Evolutionary conservation across 2,888 invertebrate genomes (phyloP).

Genomic region (Tinea pellionella): DNA sequence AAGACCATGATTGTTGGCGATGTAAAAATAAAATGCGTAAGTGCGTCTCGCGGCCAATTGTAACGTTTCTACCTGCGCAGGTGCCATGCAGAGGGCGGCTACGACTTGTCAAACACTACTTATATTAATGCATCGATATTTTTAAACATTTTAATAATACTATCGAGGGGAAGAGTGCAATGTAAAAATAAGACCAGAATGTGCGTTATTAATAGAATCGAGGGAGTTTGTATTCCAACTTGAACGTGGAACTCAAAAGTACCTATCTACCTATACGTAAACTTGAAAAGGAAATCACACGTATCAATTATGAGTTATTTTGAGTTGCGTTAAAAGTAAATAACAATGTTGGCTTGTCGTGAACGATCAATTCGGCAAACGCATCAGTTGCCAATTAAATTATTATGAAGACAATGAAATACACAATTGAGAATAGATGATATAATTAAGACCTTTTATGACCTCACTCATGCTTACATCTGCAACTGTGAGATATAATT

Average conservation of each 20-base stretch:
- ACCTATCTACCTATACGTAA: neutral
- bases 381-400: neutral
- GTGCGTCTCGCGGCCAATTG: slow-evolving; percentile 20
- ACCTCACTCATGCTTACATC: neutral
- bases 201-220: neutral
- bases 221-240: neutral
- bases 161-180: slow-evolving; percentile 28
- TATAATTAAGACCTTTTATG: neutral
- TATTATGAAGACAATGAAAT: neutral
- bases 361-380: neutral
- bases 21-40: slow-evolving; percentile 21
- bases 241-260: neutral
- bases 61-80: slow-evolving; percentile 25
- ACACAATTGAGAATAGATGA: neutral
- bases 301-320: no score
- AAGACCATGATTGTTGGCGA: neutral
- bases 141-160: slow-evolving; percentile 44
- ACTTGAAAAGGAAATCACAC: neutral
- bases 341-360: neutral
- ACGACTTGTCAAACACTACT: slow-evolving; percentile 19
- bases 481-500: neutral
- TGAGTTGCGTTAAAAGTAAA: neutral
- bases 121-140: slow-evolving; percentile 41
- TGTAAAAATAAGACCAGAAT: slow-evolving; percentile 19
- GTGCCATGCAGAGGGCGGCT: slow-evolving; percentile 34